Base-by-base conservation (phyloP, 2,888 invertebrate genomes). In the Caenorhabditis sp. region DNA sequence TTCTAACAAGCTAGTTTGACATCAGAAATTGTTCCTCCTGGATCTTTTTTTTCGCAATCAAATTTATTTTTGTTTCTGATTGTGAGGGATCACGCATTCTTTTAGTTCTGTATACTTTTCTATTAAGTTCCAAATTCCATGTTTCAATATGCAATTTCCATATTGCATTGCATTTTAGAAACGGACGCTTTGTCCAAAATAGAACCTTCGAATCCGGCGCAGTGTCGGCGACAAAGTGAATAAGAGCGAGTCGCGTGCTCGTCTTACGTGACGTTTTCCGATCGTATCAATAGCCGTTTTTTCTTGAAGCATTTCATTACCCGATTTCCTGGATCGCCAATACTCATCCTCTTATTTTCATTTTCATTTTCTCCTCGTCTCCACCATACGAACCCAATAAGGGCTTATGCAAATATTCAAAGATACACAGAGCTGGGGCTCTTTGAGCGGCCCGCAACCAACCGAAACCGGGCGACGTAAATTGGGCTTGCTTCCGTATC, bases 401-500 rank as follows among this genome's bases (percentile, higher is more conserved):
- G 55, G 56, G 53, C 67, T 67, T 76, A 61, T 76, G 67, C 67
- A 76, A 76, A 76, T 76, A 76, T 51, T 26, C 37, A 35, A 24
- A 53, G 67, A 74, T 71, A 55, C 71, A 55, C 65, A 50, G 40
- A 40, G 56, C 58, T 58, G 58, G 44, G 50, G 65, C 60, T 74
- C 67, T 60, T 55, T 67, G 76, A 76, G 78, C 68, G n/a, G n/a
- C n/a, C n/a, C n/a, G n/a, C n/a, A n/a, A n/a, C n/a, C n/a, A 13
- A 40, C 40, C 40, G 9, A 32, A 67, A 44, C 58, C 67, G 76
- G n/a, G 26, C 37, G 22, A 24, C 32, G 58, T 55, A 71, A 79
- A 78, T 69, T 56, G 78, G 26, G 78, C 69, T 64, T 78, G 68
- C 60, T 79, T 71, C 78, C n/a, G n/a, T n/a, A n/a, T n/a, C n/a